These are phyloP conservation scores for Bettongia penicillata DNA, from an alignment of 2,113 vertebrate species.

Conservation along the genomic window DNA sequence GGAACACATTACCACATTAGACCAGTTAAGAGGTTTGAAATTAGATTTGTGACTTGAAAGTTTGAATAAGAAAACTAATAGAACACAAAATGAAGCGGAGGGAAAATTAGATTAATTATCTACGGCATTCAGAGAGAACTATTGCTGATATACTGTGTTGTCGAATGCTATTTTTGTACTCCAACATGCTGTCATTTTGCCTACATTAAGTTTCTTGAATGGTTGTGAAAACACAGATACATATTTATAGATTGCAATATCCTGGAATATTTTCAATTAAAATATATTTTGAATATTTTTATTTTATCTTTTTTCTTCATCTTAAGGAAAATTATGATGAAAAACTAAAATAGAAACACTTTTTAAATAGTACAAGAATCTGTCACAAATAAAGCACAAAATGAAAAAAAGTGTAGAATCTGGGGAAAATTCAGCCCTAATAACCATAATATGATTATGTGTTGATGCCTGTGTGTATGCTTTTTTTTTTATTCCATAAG, in stretches of 20 bases:
- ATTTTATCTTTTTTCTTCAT: neutral
- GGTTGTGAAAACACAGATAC: conserved; percentile 58
- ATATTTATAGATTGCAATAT: conserved; percentile 73
- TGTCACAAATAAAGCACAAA: conserved; percentile 22
- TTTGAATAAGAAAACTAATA: conserved; percentile 89
- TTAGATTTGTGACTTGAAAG: conserved; percentile 89
- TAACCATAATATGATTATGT: neutral
- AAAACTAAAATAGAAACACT: neutral
- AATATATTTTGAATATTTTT: conserved; percentile 39
- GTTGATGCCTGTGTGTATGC: neutral
- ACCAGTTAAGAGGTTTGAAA: conserved; percentile 87
- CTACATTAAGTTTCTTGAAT: conserved; percentile 49
- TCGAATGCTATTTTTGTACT: conserved; percentile 74
- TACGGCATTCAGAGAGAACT: conserved; percentile 80
- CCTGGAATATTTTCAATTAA: conserved; percentile 55
- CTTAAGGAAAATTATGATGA: conserved; percentile 5
- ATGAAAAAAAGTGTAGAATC: conserved; percentile 38
- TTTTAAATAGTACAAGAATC: neutral
- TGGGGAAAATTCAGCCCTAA: conserved; percentile 5
- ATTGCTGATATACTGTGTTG: conserved; percentile 73
- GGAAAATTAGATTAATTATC: conserved; percentile 87
- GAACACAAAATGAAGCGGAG: conserved; percentile 85
- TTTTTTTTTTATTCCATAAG: conserved; percentile 16
- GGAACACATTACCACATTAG: conserved; percentile 84
- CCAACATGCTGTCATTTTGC: conserved; percentile 67